Evolutionary conservation across 2,113 vertebrate genomes (phyloP).

Genomic region (Melanocharis versteri): DNA sequence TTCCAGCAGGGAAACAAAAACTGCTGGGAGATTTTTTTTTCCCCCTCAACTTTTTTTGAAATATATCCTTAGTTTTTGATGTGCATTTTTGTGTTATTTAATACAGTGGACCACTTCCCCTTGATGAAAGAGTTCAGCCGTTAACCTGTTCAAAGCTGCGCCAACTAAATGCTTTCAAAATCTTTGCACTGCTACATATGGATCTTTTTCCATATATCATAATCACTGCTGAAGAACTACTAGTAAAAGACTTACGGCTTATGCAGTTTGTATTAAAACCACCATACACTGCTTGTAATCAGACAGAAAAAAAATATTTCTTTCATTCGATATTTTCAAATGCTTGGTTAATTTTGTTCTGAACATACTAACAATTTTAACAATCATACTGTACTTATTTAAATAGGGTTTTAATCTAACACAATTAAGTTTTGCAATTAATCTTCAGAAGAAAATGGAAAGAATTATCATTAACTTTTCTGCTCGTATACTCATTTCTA

Average conservation of each 20-base stretch:
- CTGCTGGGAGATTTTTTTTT: not conserved
- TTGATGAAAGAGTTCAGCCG: not conserved
- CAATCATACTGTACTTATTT: slow-evolving; percentile 70
- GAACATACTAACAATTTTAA: slow-evolving; percentile 66
- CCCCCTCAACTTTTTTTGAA: not conserved
- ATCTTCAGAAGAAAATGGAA: slow-evolving; percentile 67
- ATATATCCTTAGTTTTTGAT: not conserved
- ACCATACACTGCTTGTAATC: not conserved
- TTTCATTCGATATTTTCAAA: slow-evolving; percentile 47
- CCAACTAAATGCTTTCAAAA: not conserved
- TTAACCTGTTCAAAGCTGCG: not conserved
- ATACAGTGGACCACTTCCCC: not conserved
- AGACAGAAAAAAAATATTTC: slow-evolving; percentile 36
- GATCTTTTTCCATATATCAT: not conserved
- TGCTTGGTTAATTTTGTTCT: slow-evolving; percentile 66
- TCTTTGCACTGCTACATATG: not conserved
- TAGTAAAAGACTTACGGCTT: not conserved
- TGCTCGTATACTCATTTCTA: slow-evolving; percentile 64
- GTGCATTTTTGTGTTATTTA: not conserved
- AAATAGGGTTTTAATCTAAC: slow-evolving; percentile 74
- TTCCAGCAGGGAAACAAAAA: slow-evolving; percentile 28
- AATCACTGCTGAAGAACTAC: not conserved
- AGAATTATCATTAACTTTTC: slow-evolving; percentile 71
- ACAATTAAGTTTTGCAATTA: slow-evolving; percentile 74
- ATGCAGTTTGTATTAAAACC: not conserved